Evolutionary conservation across 1,140 invertebrate species (phyloP).

Genomic region (Zelostemma sp.): DNA sequence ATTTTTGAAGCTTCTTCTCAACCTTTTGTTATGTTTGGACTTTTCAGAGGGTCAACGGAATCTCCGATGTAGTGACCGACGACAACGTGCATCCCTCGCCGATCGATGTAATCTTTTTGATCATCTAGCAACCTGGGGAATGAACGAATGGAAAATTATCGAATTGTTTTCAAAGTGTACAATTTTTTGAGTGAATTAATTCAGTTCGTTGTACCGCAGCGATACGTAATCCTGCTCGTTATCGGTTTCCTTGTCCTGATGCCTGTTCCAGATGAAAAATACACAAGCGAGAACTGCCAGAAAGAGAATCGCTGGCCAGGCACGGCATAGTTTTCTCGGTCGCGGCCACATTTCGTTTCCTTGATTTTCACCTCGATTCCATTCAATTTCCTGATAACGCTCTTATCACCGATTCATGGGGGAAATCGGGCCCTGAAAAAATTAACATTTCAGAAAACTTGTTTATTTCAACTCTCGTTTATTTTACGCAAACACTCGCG

Average conservation of each 20-base stretch:
- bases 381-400: not conserved
- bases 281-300: conserved; percentile 37
- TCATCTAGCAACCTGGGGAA: conserved; percentile 63
- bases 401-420: not conserved
- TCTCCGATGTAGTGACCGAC: conserved; percentile 88
- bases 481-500: no score
- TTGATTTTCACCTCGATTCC: not conserved
- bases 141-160: conserved; percentile 41
- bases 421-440: no score
- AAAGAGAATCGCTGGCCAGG: conserved; percentile 45
- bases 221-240: conserved; percentile 48
- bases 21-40: conserved; percentile 80
- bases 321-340: conserved; percentile 52
- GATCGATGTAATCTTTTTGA: conserved; percentile 80
- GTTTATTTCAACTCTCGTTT: no score
- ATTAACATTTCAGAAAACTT: conserved; percentile 1
- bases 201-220: conserved; percentile 53
- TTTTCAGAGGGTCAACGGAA: conserved; percentile 69
- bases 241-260: conserved; percentile 31
- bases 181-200: no score
- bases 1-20: no score
- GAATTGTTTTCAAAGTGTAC: conserved; percentile 15
- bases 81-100: conserved; percentile 81
- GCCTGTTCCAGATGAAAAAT: conserved; percentile 55
- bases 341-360: conserved; percentile 59